Percentiles rank a stretch among this genome's conserved stretches.
These are phyloP conservation scores for Spilosoma lubricipeda DNA, from an alignment of 2,888 invertebrate species.

Conservation along the genomic window DNA sequence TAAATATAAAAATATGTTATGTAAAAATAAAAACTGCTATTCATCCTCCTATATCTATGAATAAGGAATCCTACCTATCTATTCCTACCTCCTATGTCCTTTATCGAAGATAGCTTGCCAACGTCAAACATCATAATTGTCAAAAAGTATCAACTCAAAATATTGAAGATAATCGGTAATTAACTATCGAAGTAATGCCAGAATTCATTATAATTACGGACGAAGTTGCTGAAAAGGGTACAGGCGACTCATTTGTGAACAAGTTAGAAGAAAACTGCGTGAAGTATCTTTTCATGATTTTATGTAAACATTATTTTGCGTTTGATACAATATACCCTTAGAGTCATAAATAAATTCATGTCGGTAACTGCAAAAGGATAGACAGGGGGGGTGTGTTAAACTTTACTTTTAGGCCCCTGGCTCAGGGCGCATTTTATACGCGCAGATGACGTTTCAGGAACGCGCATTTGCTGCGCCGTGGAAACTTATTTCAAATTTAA, in stretches of 20 bases:
- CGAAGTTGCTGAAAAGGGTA: slow-evolving; percentile 30
- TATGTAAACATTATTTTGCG: slow-evolving; percentile 28
- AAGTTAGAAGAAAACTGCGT: slow-evolving; percentile 45
- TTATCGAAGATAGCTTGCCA: neutral
- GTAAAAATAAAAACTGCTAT: too few relatives aligned
- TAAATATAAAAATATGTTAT: too few relatives aligned
- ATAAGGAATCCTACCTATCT: too few relatives aligned
- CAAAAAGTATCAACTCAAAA: slow-evolving; percentile 14
- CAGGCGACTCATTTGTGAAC: neutral
- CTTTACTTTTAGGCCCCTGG: neutral
- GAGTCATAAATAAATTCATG: neutral
- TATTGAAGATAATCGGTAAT: neutral
- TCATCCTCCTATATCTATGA: too few relatives aligned
- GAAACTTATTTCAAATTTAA: neutral
- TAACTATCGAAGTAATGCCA: slow-evolving; percentile 13
- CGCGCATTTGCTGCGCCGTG: too few relatives aligned
- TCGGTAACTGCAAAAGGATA: too few relatives aligned
- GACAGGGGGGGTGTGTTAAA: too few relatives aligned
- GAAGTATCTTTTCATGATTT: slow-evolving; percentile 50
- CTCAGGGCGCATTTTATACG: too few relatives aligned
- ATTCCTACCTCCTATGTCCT: too few relatives aligned
- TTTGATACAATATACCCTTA: neutral
- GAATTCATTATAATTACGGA: slow-evolving; percentile 17
- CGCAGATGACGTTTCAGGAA: too few relatives aligned
- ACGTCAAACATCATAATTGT: neutral